These are phyloP conservation scores for Chlorodrepanis virens DNA, from an alignment of 2,113 vertebrate genomes.

Conservation along the genomic window DNA sequence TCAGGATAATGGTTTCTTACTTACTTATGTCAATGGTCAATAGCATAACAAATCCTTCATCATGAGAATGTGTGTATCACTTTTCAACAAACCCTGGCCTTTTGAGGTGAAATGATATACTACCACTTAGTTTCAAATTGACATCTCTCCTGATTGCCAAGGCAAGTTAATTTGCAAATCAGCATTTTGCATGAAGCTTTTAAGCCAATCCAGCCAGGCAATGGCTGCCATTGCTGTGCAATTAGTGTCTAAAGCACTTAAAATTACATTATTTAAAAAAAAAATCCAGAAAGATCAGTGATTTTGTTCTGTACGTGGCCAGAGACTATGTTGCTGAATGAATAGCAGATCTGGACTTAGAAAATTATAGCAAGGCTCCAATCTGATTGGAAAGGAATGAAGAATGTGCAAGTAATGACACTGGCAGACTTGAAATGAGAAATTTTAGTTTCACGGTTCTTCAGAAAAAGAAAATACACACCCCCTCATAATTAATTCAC, in stretches of 20 bases:
- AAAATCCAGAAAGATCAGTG: not conserved
- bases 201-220: not conserved
- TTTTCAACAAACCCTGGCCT: conserved; percentile 35
- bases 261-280: not conserved
- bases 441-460: not conserved
- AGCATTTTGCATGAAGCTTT: not conserved
- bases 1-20: conserved; percentile 20
- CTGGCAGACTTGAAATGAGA: not conserved
- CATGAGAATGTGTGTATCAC: not conserved
- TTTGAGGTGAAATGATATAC: conserved; percentile 41
- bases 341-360: not conserved
- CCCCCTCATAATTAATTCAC: not conserved
- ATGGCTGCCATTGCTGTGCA: not conserved
- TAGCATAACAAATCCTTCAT: conserved; percentile 40
- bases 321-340: not conserved
- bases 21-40: conserved; percentile 45
- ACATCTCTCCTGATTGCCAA: not conserved
- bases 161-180: conserved; percentile 17
- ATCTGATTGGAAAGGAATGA: not conserved
- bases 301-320: not conserved
- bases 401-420: not conserved
- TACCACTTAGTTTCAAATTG: conserved; percentile 10
- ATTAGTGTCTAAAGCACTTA: conserved; percentile 16
- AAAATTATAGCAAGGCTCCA: not conserved
- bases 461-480: not conserved